Conservation (phyloP, 1,140 invertebrate species). For the Drosophila sp. region DNA sequence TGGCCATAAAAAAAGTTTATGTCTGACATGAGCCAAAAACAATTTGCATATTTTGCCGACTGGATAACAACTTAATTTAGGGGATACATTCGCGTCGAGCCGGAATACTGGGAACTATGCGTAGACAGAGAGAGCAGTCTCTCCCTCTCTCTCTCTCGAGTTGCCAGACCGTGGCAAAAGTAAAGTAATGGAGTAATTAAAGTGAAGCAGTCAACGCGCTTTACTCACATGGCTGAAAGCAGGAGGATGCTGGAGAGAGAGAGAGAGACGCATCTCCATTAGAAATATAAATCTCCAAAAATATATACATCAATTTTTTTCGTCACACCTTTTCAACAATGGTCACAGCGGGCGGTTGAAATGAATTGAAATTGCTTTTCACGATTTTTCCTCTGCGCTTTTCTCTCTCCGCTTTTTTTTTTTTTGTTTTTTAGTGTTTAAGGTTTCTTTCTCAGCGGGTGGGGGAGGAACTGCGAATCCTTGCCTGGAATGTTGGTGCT, state of each 20-base stretch:
- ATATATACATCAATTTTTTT: background rate
- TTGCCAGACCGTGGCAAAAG: background rate
- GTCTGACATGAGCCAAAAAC: constrained; percentile 80
- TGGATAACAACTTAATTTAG: constrained; percentile 78
- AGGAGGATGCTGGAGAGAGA: background rate
- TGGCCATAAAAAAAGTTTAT: constrained; percentile 76
- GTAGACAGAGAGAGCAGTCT: constrained; percentile 18
- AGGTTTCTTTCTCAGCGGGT: constrained; percentile 17
- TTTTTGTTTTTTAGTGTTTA: constrained; percentile 12
- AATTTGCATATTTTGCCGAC: constrained; percentile 72
- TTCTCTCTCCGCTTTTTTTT: constrained; percentile 20
- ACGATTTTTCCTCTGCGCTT: constrained; percentile 32
- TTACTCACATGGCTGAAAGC: constrained; percentile 11
- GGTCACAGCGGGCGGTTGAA: constrained; percentile 46
- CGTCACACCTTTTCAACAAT: constrained; percentile 55
- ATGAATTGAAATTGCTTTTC: constrained; percentile 70
- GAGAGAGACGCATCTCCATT: background rate
- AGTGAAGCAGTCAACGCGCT: constrained; percentile 7
- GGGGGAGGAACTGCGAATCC: background rate
- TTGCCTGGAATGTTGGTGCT: constrained; percentile 7
- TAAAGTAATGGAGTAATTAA: constrained; percentile 42
- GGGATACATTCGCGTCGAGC: constrained; percentile 37
- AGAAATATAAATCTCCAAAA: constrained; percentile 7
- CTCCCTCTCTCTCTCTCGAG: too few species aligned
- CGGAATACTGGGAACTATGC: constrained; percentile 29